These are phyloP conservation scores for Petrolisthes manimaculis DNA, from an alignment of 2,888 invertebrate genomes.

Conservation along the genomic window DNA sequence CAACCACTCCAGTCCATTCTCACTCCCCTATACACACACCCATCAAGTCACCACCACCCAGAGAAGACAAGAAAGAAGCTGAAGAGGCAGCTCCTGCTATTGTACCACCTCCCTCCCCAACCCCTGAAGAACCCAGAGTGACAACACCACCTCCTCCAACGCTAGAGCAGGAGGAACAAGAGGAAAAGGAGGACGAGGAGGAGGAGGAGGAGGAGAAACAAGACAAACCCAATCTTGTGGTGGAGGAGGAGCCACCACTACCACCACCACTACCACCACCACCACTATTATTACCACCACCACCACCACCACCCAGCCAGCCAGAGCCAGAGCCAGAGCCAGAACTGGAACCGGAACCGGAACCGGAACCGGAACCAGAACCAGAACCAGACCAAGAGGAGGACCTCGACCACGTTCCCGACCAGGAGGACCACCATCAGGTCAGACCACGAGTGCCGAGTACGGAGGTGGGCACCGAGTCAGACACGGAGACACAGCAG, in stretches of 20 bases:
- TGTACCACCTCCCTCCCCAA: background rate
- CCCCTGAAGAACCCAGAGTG: slow-evolving; percentile 2
- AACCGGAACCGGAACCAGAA: background rate
- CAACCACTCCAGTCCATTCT: background rate
- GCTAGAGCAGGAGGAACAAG: slow-evolving; percentile 15
- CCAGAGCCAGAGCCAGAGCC: slow-evolving; percentile 36
- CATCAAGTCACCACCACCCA: background rate
- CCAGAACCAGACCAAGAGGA: background rate
- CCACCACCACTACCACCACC: background rate
- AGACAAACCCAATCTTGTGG: background rate
- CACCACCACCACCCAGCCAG: background rate
- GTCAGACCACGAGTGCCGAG: background rate
- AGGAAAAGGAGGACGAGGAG: background rate
- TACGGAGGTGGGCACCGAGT: background rate
- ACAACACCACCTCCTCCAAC: background rate
- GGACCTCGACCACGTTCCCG: background rate
- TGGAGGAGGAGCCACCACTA: slow-evolving; percentile 19
- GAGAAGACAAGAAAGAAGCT: too few relatives aligned
- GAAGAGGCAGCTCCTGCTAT: background rate
- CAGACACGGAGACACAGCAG: slow-evolving; percentile 12
- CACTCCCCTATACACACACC: background rate
- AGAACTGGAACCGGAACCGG: slow-evolving; percentile 24
- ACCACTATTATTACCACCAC: background rate
- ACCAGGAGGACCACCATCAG: background rate
- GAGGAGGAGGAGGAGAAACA: slow-evolving; percentile 30